A percentile compares a stretch with the other conserved stretches of the same genome.
Evolutionary conservation across 2,888 invertebrate genomes (phyloP).

Genomic region (Nebria brevicollis): DNA sequence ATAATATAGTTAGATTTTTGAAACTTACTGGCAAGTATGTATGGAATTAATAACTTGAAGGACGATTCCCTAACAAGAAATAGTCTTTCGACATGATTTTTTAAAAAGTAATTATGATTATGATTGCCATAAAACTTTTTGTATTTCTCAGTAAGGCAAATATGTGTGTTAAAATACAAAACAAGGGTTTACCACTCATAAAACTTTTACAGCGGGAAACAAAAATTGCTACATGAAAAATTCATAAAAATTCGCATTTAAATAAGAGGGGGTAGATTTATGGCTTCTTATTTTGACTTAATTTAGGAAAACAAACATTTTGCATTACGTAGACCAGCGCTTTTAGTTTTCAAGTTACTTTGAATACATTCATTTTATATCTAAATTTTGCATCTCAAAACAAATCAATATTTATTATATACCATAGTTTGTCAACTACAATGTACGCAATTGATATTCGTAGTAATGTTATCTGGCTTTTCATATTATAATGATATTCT

Average conservation of each 20-base stretch:
- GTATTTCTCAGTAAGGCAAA: background rate
- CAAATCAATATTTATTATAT: too few species aligned
- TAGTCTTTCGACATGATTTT: background rate
- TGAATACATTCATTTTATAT: background rate
- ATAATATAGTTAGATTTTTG: too few species aligned
- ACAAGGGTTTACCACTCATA: slow-evolving; percentile 42
- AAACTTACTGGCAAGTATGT: too few species aligned
- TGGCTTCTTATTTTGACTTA: slow-evolving; percentile 32
- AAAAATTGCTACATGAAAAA: slow-evolving; percentile 45
- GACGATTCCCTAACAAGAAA: too few species aligned
- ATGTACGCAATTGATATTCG: too few species aligned
- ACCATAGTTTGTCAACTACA: too few species aligned
- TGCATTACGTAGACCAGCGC: background rate
- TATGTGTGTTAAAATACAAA: slow-evolving; percentile 34
- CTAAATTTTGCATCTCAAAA: too few species aligned
- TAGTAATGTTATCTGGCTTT: too few species aligned
- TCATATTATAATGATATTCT: too few species aligned
- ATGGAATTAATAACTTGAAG: too few species aligned
- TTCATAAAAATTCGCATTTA: slow-evolving; percentile 46
- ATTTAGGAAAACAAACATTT: slow-evolving; percentile 20
- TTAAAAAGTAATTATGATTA: slow-evolving; percentile 12
- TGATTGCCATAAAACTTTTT: slow-evolving; percentile 41
- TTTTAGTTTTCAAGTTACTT: background rate
- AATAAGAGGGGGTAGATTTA: slow-evolving; percentile 41
- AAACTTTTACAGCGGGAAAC: slow-evolving; percentile 44